A percentile compares a stretch with the other conserved stretches of the same genome.
Evolutionary conservation across 2,113 vertebrate species (phyloP).

Genomic region (Romanogobio albipinnatus): DNA sequence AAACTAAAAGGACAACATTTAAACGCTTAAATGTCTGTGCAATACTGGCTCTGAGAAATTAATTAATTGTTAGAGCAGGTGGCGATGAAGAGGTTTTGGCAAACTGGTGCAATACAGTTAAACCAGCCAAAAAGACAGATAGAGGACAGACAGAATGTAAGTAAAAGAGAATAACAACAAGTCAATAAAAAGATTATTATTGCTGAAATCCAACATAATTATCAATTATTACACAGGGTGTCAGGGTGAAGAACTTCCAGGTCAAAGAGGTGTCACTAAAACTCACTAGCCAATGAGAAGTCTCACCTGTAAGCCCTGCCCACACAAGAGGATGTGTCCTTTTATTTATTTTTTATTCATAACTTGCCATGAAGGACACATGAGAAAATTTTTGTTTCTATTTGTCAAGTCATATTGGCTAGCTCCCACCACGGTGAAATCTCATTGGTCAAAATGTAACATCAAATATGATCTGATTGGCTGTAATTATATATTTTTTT

Average conservation of each 20-base stretch:
- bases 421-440: neutral
- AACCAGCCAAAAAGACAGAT: conserved; percentile 9
- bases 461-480: neutral
- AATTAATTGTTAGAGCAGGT: conserved; percentile 35
- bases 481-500: neutral
- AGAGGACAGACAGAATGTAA: conserved; percentile 6
- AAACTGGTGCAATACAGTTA: neutral
- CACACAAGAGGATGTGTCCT: no score
- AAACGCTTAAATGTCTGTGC: neutral
- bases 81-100: conserved; percentile 32
- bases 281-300: neutral
- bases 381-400: neutral
- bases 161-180: neutral
- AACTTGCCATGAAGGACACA: no score
- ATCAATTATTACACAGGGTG: neutral
- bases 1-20: conserved; percentile 6
- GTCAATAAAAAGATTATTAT: neutral
- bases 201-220: neutral
- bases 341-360: no score
- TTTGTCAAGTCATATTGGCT: neutral
- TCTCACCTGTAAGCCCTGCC: neutral
- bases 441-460: neutral
- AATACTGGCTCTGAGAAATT: conserved; percentile 15
- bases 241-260: neutral
- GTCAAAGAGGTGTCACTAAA: neutral